Evolutionary conservation across 2,113 vertebrate species (phyloP).

Genomic region (Psilopsiagon aymara): DNA sequence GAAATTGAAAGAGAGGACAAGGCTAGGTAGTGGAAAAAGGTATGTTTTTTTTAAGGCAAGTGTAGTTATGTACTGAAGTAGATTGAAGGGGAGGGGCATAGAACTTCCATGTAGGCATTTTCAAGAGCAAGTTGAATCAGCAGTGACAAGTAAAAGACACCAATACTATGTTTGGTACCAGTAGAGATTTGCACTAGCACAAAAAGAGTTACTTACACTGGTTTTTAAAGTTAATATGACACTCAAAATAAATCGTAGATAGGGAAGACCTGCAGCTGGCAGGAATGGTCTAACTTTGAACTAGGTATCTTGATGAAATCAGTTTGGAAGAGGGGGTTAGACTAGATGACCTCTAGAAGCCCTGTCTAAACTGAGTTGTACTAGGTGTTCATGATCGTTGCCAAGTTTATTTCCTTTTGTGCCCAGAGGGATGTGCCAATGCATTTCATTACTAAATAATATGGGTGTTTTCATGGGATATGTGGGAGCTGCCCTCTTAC

Average conservation of each 20-base stretch:
- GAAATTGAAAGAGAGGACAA: not conserved
- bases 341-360: not conserved
- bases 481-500: not conserved
- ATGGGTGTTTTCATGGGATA: not conserved
- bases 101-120: not conserved
- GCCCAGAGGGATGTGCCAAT: not conserved
- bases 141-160: not conserved
- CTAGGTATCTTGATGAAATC: not conserved
- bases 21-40: not conserved
- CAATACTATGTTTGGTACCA: not conserved
- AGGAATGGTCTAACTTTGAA: not conserved
- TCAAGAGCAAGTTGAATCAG: not conserved
- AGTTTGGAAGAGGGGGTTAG: fast-evolving
- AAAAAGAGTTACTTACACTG: not conserved
- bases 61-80: not conserved
- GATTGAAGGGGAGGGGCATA: not conserved
- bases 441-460: not conserved
- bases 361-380: not conserved
- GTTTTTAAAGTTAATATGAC: not conserved
- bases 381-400: not conserved
- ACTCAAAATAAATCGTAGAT: not conserved
- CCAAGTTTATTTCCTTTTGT: not conserved
- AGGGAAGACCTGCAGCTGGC: not conserved
- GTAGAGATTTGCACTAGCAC: not conserved
- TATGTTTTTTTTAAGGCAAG: not conserved